These are phyloP conservation scores for Pogona vitticeps DNA, from an alignment of 2,113 vertebrate genomes.

Conservation along the genomic window DNA sequence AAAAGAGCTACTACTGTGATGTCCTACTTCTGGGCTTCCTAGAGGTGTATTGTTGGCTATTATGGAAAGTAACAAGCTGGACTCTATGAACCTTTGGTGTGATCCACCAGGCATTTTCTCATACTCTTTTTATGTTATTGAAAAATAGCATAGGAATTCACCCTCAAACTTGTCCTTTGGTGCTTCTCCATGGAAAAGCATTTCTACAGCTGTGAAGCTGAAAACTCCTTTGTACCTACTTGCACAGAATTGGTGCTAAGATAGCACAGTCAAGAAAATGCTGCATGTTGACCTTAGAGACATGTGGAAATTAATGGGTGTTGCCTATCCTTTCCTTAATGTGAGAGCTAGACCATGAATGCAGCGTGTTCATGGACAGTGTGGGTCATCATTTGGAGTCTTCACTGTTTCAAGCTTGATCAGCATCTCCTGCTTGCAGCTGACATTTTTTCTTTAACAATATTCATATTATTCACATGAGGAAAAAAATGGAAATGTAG, in stretches of 20 bases:
- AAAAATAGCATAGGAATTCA: background rate
- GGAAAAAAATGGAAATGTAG: constrained; percentile 23
- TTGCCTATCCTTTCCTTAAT: background rate
- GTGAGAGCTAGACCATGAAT: background rate
- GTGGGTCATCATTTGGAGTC: background rate
- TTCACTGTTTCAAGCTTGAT: constrained; percentile 38
- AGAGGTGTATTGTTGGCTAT: background rate
- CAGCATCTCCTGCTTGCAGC: constrained; percentile 48
- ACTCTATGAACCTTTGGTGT: background rate
- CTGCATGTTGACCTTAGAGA: background rate
- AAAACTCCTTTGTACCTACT: background rate
- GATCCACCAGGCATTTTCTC: background rate
- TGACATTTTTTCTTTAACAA: constrained; percentile 55
- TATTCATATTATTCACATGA: constrained; percentile 33
- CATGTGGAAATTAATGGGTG: background rate
- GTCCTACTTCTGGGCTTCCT: background rate
- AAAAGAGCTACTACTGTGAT: too few species aligned
- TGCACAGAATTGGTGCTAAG: background rate
- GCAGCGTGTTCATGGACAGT: background rate
- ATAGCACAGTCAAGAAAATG: background rate
- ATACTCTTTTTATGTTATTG: background rate
- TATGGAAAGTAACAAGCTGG: background rate
- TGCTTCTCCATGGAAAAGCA: background rate
- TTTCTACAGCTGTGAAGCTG: background rate
- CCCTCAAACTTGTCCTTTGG: background rate